Conservation (phyloP, 2,888 invertebrate species). For the Stratiomys singularior region DNA sequence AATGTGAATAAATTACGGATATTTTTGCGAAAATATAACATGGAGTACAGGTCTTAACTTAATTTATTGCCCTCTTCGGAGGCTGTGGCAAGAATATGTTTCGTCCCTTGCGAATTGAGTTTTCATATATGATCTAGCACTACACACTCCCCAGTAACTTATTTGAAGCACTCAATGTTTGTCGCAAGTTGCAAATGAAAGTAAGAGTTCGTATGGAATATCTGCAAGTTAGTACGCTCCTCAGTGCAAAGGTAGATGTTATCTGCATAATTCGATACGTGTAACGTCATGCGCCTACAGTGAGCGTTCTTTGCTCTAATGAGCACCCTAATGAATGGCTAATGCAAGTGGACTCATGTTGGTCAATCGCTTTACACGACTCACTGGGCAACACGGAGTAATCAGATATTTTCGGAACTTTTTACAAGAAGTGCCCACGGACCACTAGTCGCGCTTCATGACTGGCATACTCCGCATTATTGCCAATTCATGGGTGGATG, state of each 20-base stretch:
- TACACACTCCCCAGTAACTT: too few species aligned
- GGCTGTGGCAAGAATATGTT: too few species aligned
- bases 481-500: conserved; percentile 4
- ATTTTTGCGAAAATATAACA: too few species aligned
- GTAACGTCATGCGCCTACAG: neutral
- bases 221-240: too few species aligned
- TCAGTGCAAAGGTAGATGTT: neutral
- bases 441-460: neutral
- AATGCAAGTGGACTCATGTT: conserved; percentile 12
- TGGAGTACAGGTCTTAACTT: too few species aligned
- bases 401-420: conserved; percentile 1
- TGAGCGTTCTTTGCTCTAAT: conserved; percentile 15
- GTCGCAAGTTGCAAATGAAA: too few species aligned
- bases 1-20: too few species aligned
- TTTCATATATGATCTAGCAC: too few species aligned
- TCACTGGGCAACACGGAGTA: conserved; percentile 5
- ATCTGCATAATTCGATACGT: neutral
- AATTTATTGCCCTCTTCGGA: too few species aligned
- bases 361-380: conserved; percentile 19
- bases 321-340: conserved; percentile 11
- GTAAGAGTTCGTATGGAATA: too few species aligned
- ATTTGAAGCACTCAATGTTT: too few species aligned
- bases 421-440: neutral
- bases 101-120: too few species aligned
- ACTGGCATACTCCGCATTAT: neutral